Percentiles rank a stretch among this genome's conserved stretches.
Conservation (phyloP, 2,113 vertebrate species). For the Clarias macrocephalus region DNA sequence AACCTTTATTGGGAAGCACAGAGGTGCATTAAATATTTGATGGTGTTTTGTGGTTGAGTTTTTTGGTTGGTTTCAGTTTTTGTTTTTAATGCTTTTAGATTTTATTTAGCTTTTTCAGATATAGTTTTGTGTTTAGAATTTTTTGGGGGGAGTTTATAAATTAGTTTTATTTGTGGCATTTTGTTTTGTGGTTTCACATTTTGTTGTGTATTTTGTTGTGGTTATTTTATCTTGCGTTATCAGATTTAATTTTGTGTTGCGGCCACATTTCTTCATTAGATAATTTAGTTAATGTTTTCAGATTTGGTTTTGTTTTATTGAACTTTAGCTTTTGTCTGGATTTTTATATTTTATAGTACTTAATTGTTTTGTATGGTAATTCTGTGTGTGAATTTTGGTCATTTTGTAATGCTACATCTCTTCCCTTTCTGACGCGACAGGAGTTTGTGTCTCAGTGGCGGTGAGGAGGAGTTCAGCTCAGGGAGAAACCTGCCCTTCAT, state of each 20-base stretch:
- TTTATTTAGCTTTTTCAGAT: too few species aligned
- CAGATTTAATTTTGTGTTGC: neutral
- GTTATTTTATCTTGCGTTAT: neutral
- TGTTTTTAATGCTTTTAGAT: too few species aligned
- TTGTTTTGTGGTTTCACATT: too few species aligned
- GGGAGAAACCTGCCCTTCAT: conserved; percentile 79
- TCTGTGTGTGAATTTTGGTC: neutral
- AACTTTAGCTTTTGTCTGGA: neutral
- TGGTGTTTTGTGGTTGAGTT: too few species aligned
- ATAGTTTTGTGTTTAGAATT: too few species aligned
- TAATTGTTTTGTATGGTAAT: neutral
- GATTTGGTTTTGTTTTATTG: neutral
- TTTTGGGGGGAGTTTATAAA: neutral
- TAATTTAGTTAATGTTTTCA: neutral
- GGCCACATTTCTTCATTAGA: neutral
- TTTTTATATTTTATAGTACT: neutral
- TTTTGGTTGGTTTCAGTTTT: too few species aligned
- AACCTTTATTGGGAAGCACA: too few species aligned
- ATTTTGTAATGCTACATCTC: neutral
- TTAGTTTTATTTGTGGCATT: neutral
- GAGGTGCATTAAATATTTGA: too few species aligned
- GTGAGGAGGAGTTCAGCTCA: conserved; percentile 76
- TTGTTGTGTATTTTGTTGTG: too few species aligned
- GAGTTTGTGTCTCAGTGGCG: conserved; percentile 65
- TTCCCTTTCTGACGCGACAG: conserved; percentile 23